Base-by-base conservation (phyloP, 2,797 vertebrate species). In the Gallinago nigripennis region DNA sequence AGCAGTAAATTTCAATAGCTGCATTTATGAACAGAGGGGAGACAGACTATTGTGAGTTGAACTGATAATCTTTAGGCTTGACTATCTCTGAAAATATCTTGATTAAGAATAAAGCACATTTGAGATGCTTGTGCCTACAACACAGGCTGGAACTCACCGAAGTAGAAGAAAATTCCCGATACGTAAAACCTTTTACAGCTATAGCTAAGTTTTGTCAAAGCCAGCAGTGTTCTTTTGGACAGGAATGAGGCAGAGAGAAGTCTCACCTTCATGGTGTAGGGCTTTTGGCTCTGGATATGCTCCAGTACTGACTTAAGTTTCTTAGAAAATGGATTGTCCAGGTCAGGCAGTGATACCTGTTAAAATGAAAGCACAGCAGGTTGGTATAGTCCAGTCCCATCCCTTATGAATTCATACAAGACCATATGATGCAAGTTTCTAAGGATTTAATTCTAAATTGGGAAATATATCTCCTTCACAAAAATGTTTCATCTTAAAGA, bases 231-330 rank as follows among this genome's bases (percentile, higher is more conserved):
- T 66, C 8, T 54, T 75, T 6, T 37, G 14, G 69, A 37, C 28
- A 66, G 41, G 45, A 18, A 16, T 1, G 31, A 81, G 28, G 39
- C 27, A 71, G 25, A 63, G 68, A 35, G 27, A 41, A 60, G 16
- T 69, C 60, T 68, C 98, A 99, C 99, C 98, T 99, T 99, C 99
- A 99, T 99, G 2, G 98, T 99, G 96, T 98, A 98, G 6, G 98
- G 97, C 87, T 98, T 98, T 92, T 98, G 98, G 57, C 98, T 98
- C 50, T 99, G 98, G 90, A 99, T 97, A 25, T 71, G 92, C 43
- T 86, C 79, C 94, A 99, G 97, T 88, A 99, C 96, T 89, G 97
- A 97, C 63, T 98, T 98, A 33, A 99, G 86, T 87, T 98, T 99
- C 85, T 97, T 98, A 12, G 99, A 99, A 81, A 98, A 85, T 0